Percentiles rank a stretch among this genome's conserved stretches.
Conservation (phyloP, 2,888 invertebrate genomes). For the Drosophila meridiana region DNA sequence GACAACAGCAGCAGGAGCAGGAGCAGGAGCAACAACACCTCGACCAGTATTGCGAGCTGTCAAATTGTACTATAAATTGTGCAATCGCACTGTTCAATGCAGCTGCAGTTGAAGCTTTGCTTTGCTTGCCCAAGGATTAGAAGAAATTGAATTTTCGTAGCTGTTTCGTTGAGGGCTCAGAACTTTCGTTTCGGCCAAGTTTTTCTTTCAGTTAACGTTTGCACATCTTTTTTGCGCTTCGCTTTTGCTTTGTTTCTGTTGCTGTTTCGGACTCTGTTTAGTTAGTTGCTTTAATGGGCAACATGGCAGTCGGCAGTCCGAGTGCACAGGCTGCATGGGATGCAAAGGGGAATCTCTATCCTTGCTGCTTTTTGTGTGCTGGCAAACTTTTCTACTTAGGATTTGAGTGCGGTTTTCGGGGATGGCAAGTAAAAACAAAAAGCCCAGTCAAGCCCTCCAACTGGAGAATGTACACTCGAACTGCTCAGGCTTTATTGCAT, state of each 20-base stretch:
- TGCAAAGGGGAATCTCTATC: conserved; percentile 29
- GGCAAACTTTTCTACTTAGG: conserved; percentile 70
- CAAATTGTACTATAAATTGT: conserved; percentile 67
- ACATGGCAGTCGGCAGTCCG: conserved; percentile 19
- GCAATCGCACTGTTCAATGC: conserved; percentile 41
- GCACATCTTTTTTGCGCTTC: conserved; percentile 17
- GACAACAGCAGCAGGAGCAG: conserved; percentile 4
- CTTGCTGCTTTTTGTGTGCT: conserved; percentile 36
- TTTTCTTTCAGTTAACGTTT: conserved; percentile 63
- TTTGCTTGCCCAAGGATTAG: conserved; percentile 52
- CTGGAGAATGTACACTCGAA: conserved; percentile 44
- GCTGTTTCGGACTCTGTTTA: conserved; percentile 52
- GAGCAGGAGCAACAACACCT: conserved; percentile 2
- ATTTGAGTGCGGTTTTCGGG: conserved; percentile 61
- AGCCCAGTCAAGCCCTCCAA: conserved; percentile 16
- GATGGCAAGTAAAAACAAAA: conserved; percentile 51
- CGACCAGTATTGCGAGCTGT: conserved; percentile 49
- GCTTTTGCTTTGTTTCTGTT: conserved; percentile 17
- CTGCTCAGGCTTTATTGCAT: conserved; percentile 54
- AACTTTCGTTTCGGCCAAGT: conserved; percentile 58
- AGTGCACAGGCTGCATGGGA: conserved; percentile 15
- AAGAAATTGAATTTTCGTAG: conserved; percentile 66
- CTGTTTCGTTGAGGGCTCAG: conserved; percentile 22
- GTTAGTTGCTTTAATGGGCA: conserved; percentile 64
- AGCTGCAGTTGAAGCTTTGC: conserved; percentile 46